A percentile compares a stretch with the other conserved stretches of the same genome.
phyloP scores from a whole-genome alignment of 1,140 invertebrate genomes.

The Lordiphosa mommai region DNA sequence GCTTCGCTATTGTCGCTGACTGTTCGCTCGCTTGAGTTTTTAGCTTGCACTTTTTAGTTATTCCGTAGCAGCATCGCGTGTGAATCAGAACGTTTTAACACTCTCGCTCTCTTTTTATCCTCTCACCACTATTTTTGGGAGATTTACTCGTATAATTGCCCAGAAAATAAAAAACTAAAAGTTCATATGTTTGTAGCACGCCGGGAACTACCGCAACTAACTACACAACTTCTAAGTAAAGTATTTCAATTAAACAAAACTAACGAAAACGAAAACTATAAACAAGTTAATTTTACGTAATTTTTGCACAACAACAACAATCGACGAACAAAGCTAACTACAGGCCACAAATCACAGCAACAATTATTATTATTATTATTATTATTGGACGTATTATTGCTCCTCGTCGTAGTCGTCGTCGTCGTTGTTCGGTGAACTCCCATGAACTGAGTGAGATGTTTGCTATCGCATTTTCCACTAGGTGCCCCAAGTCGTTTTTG shows the following conservation, averaged over 20 bases:
- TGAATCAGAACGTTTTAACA: constrained; percentile 54
- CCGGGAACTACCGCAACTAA: constrained; percentile 32
- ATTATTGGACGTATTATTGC: constrained; percentile 15
- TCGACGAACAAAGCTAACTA: constrained; percentile 19
- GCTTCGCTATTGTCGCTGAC: constrained; percentile 10
- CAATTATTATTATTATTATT: constrained; percentile 32
- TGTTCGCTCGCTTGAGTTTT: constrained; percentile 20
- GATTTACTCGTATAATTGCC: constrained; percentile 60
- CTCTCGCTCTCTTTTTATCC: constrained; percentile 2
- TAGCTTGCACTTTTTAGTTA: constrained; percentile 69
- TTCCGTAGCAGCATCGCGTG: constrained; percentile 40
- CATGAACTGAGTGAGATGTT: constrained; percentile 52
- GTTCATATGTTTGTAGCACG: constrained; percentile 45
- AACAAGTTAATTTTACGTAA: constrained; percentile 58
- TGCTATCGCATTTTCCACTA: constrained; percentile 58
- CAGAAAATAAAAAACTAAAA: constrained; percentile 19
- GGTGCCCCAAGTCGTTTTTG: constrained; percentile 34
- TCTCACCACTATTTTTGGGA: constrained; percentile 31
- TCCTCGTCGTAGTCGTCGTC: constrained; percentile 22
- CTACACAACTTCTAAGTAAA: constrained; percentile 54
- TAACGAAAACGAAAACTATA: constrained; percentile 7
- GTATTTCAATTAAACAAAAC: constrained; percentile 40
- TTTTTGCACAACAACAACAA: constrained; percentile 34
- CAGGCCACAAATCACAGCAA: constrained; percentile 25
- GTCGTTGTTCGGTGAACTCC: constrained; percentile 65